A percentile compares a stretch with the other conserved stretches of the same genome.
These are phyloP conservation scores for Melipona bicolor DNA, from an alignment of 2,888 invertebrate species.

Conservation along the genomic window DNA sequence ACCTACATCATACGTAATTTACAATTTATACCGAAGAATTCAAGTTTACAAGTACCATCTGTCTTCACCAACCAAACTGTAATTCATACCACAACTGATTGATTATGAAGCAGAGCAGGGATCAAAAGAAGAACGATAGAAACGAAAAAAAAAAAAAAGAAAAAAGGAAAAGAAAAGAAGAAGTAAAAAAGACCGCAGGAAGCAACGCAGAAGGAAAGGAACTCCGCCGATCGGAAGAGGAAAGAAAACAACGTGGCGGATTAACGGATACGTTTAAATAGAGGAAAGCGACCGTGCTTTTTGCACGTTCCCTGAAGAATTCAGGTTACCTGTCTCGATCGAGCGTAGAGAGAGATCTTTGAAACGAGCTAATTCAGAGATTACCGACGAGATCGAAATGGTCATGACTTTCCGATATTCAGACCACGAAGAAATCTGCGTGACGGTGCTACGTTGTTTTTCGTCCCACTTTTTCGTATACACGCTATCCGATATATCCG, in stretches of 20 bases:
- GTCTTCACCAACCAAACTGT: no score
- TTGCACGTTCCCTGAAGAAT: constrained; percentile 31
- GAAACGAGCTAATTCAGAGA: constrained; percentile 23
- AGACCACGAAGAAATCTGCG: no score
- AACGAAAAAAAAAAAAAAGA: no score
- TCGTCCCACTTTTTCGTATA: constrained; percentile 8
- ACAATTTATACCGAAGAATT: no score
- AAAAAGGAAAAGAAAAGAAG: no score
- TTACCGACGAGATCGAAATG: constrained; percentile 8
- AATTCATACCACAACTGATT: no score
- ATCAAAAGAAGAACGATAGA: no score
- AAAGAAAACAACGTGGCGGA: constrained; percentile 22
- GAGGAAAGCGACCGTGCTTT: constrained; percentile 30
- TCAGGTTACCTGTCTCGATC: constrained; percentile 28
- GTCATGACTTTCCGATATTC: constrained; percentile 13
- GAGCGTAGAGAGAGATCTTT: constrained; percentile 26
- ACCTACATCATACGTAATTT: no score
- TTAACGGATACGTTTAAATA: constrained; percentile 42
- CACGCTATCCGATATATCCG: no score
- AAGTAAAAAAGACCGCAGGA: not conserved
- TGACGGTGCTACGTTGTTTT: no score
- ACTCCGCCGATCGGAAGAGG: not conserved
- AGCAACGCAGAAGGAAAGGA: not conserved
- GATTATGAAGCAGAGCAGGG: no score
- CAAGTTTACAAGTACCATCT: no score